Evolutionary conservation across 2,797 vertebrate genomes (phyloP).

Genomic region (Eupleurogrammus muticus): DNA sequence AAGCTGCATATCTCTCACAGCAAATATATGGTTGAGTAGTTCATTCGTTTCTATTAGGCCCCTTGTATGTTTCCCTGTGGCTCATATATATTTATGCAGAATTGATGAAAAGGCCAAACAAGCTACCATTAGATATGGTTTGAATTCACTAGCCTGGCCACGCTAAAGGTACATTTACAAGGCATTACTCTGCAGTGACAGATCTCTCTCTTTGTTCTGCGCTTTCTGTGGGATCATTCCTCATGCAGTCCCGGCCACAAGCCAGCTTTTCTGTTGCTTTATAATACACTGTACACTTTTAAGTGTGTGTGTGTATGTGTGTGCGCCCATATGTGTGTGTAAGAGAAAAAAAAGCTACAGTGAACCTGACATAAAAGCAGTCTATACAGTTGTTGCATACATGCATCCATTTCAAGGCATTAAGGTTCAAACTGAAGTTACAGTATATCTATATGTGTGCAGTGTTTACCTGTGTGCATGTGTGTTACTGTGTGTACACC

Average conservation of each 20-base stretch:
- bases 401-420: constrained; percentile 6
- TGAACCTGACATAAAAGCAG: constrained; percentile 30
- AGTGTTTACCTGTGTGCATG: constrained; percentile 15
- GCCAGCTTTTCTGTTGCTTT: constrained; percentile 66
- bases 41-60: constrained; percentile 99
- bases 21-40: constrained; percentile 99
- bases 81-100: constrained; percentile 88
- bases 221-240: constrained; percentile 73
- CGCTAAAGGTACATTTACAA: constrained; percentile 87
- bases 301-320: constrained; percentile 48
- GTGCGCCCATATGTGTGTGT: constrained; percentile 25
- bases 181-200: constrained; percentile 81
- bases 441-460: constrained; percentile 4
- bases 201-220: constrained; percentile 79
- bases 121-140: constrained; percentile 86
- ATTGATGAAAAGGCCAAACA: constrained; percentile 89
- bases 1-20: constrained; percentile 98
- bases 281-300: constrained; percentile 48
- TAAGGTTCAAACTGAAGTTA: constrained; percentile 1
- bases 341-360: constrained; percentile 5
- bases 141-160: constrained; percentile 79
- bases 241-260: constrained; percentile 69
- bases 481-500: constrained; percentile 21
- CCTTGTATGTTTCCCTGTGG: constrained; percentile 91
- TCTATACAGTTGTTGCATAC: constrained; percentile 18